These are phyloP conservation scores for Hystrix brachyura DNA, from an alignment of 2,113 vertebrate genomes.

Conservation along the genomic window DNA sequence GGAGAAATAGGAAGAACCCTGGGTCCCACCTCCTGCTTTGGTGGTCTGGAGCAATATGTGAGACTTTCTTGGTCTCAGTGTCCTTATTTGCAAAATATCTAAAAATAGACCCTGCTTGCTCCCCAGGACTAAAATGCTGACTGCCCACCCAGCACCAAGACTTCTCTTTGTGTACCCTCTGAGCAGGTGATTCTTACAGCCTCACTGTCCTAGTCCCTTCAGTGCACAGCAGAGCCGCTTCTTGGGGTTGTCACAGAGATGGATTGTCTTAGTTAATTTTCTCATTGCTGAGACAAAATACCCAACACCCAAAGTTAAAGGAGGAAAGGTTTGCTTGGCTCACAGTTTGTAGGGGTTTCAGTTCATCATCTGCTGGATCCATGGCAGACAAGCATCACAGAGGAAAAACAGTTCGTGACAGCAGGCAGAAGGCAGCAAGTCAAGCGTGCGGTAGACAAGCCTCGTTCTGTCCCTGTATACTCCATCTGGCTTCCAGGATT, in stretches of 20 bases:
- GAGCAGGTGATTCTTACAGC: neutral
- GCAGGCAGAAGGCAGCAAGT: too few relatives aligned
- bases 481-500: too few relatives aligned
- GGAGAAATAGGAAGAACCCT: neutral
- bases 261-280: too few relatives aligned
- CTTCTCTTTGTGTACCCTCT: fast-evolving
- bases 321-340: too few relatives aligned
- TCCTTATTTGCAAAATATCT: neutral
- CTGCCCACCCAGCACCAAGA: neutral
- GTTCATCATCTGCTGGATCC: too few relatives aligned
- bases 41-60: neutral
- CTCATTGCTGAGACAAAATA: too few relatives aligned
- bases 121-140: neutral
- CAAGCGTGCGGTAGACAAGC: too few relatives aligned
- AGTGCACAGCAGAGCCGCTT: fast-evolving
- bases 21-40: neutral
- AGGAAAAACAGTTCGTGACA: too few relatives aligned
- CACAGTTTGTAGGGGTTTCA: too few relatives aligned
- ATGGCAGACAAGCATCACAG: too few relatives aligned
- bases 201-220: neutral
- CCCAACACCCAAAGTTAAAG: too few relatives aligned
- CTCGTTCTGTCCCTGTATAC: too few relatives aligned
- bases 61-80: neutral
- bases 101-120: neutral
- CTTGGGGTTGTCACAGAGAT: neutral